Evolutionary conservation across 2,888 invertebrate genomes (phyloP).

Genomic region (Thalpophila matura): DNA sequence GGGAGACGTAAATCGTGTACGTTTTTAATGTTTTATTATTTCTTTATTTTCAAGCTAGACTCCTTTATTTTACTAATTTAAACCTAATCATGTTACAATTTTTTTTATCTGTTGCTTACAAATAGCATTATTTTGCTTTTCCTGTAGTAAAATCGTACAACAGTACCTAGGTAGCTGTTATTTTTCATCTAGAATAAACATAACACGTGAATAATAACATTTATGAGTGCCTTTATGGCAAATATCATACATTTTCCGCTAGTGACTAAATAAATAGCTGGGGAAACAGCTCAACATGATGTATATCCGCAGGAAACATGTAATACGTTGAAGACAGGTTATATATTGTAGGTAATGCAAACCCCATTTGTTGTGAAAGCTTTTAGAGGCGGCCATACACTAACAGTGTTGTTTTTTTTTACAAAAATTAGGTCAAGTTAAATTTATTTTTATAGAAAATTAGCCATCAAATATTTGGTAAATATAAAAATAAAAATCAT

Average conservation of each 20-base stretch:
- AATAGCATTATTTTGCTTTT: constrained; percentile 3
- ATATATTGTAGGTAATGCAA: constrained; percentile 78
- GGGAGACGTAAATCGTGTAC: not conserved
- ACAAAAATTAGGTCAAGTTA: constrained; percentile 4
- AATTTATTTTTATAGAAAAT: constrained; percentile 22
- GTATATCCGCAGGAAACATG: constrained; percentile 80
- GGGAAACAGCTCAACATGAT: constrained; percentile 80
- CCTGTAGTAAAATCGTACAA: constrained; percentile 1
- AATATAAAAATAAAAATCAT: constrained; percentile 6
- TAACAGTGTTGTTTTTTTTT: constrained; percentile 67
- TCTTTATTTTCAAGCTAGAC: not conserved
- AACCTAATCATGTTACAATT: constrained; percentile 3
- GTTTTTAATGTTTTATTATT: not conserved
- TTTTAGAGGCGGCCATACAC: constrained; percentile 72
- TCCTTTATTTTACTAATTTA: not conserved
- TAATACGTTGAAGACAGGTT: constrained; percentile 78
- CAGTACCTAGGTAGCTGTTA: constrained; percentile 1
- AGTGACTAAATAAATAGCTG: constrained; percentile 76
- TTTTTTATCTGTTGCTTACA: constrained; percentile 4
- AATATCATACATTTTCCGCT: constrained; percentile 75
- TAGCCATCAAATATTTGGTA: not conserved
- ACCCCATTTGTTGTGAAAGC: constrained; percentile 75
- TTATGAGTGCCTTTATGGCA: constrained; percentile 60
- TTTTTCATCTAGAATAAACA: constrained; percentile 16
- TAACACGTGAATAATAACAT: constrained; percentile 37